phyloP scores from a whole-genome alignment of 1,140 invertebrate species.

The Temnothorax nylanderi region DNA sequence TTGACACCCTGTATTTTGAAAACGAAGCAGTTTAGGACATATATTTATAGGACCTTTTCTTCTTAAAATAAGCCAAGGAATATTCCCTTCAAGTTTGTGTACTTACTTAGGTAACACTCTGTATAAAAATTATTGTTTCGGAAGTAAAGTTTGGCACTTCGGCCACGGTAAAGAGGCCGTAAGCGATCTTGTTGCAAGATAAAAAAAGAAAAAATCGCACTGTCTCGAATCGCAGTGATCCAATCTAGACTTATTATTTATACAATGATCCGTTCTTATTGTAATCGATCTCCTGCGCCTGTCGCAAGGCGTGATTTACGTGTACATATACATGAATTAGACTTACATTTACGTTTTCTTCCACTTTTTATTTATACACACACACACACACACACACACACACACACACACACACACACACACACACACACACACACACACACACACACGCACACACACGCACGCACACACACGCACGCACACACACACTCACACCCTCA shows the following conservation, averaged over 20 bases:
- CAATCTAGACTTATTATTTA: slow-evolving; percentile 63
- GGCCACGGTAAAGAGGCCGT: neutral
- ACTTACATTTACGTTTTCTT: slow-evolving; percentile 45
- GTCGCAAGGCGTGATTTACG: slow-evolving; percentile 54
- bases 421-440: no score
- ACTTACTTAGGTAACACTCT: no score
- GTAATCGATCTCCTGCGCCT: slow-evolving; percentile 41
- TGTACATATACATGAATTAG: slow-evolving; percentile 64
- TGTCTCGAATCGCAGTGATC: slow-evolving; percentile 57
- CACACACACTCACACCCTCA: no score
- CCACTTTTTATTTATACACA: slow-evolving; percentile 59
- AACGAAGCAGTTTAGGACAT: no score
- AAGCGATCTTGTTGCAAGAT: neutral
- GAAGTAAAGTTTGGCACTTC: neutral
- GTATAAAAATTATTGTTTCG: neutral
- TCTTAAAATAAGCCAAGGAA: no score
- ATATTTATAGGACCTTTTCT: no score
- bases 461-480: no score
- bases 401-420: no score
- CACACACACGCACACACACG: no score
- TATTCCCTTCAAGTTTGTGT: no score
- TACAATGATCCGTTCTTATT: slow-evolving; percentile 60
- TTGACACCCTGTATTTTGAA: no score
- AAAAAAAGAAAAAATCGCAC: slow-evolving; percentile 18
- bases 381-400: no score